phyloP scores from a whole-genome alignment of 2,113 vertebrate genomes.

The Carassius gibelio region DNA sequence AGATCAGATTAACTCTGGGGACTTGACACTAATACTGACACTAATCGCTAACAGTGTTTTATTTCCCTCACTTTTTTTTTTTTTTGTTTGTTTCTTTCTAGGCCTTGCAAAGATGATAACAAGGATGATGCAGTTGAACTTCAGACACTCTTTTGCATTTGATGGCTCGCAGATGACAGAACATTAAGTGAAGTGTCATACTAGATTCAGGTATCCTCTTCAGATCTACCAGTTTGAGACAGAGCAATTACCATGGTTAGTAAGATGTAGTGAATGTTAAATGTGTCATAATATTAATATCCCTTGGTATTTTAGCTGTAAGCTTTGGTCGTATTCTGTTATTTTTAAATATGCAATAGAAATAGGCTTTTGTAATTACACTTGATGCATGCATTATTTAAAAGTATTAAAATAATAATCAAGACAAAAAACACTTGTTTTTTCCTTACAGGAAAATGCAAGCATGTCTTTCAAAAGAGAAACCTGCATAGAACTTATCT shows the following conservation, averaged over 20 bases:
- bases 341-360: slow-evolving; percentile 11
- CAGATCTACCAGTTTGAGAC: background rate
- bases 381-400: background rate
- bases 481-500: background rate
- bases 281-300: background rate
- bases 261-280: background rate
- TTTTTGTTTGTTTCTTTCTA: background rate
- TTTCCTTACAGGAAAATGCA: background rate
- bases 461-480: background rate
- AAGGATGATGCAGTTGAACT: background rate
- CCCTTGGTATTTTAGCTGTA: background rate
- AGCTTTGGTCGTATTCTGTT: slow-evolving; percentile 18
- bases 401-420: background rate
- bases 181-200: slow-evolving; percentile 8
- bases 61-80: background rate
- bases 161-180: background rate
- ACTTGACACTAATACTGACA: background rate
- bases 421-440: background rate
- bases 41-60: background rate
- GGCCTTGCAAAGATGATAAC: background rate
- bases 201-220: background rate
- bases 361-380: slow-evolving; percentile 5
- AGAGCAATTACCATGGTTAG: background rate
- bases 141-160: background rate
- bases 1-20: slow-evolving; percentile 22